phyloP scores from a whole-genome alignment of 2,888 invertebrate species.

The Limulus polyphemus region DNA sequence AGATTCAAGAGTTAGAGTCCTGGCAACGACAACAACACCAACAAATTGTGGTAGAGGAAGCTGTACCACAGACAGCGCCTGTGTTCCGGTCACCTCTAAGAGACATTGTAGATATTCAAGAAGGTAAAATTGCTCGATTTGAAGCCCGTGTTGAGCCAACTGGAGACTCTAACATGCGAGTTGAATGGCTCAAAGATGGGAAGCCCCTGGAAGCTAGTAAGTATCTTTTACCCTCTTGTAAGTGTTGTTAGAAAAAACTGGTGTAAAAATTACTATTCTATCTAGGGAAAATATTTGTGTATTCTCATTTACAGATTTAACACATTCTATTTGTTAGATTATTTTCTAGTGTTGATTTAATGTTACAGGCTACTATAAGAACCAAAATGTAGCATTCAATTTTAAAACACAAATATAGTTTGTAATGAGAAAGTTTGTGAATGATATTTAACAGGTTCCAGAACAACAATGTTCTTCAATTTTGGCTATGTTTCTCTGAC shows the following conservation, averaged over 20 bases:
- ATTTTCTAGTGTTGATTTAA: too few relatives aligned
- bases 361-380: too few relatives aligned
- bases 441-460: slow-evolving; percentile 46
- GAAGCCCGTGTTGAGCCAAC: slow-evolving; percentile 88
- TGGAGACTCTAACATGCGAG: slow-evolving; percentile 75
- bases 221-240: slow-evolving; percentile 48
- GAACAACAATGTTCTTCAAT: slow-evolving; percentile 84
- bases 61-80: slow-evolving; percentile 10
- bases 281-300: not conserved
- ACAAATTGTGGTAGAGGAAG: slow-evolving; percentile 16
- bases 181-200: slow-evolving; percentile 92
- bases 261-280: not conserved
- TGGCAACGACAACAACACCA: slow-evolving; percentile 46
- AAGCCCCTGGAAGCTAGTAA: slow-evolving; percentile 31
- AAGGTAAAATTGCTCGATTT: slow-evolving; percentile 89
- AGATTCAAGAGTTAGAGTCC: slow-evolving; percentile 79
- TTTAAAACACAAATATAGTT: not conserved
- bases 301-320: not conserved
- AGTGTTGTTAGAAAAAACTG: too few relatives aligned
- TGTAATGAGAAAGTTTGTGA: not conserved
- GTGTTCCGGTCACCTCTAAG: slow-evolving; percentile 17
- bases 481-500: slow-evolving; percentile 90
- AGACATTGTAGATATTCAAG: slow-evolving; percentile 45
- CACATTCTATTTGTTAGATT: slow-evolving; percentile 30
- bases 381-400: too few relatives aligned